phyloP scores from a whole-genome alignment of 92 coral and sea anemone genomes.

The Umimayanthus chanpuru region DNA sequence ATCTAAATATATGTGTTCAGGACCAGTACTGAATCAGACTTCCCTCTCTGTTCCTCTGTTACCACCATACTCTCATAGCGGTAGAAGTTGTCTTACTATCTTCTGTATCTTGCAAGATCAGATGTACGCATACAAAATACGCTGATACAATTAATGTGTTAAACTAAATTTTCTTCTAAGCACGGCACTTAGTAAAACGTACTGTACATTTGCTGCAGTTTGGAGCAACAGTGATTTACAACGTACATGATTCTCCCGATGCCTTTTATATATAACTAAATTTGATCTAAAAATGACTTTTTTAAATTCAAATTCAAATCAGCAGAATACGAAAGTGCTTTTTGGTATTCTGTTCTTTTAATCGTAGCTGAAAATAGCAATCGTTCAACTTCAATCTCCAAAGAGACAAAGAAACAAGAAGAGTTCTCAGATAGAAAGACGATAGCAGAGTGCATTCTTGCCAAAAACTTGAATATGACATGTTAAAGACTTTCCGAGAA shows the following conservation, averaged over 20 bases:
- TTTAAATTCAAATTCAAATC: no score
- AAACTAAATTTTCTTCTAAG: no score
- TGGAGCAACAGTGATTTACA: not conserved
- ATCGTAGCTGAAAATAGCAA: no score
- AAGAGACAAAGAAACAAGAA: not conserved
- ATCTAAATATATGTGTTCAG: not conserved
- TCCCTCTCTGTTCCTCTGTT: constrained; percentile 90
- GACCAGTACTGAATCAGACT: not conserved
- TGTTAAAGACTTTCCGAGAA: no score
- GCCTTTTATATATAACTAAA: no score
- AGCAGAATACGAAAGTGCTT: no score
- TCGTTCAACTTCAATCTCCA: not conserved
- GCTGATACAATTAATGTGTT: not conserved
- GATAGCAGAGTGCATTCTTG: no score
- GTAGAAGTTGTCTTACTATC: not conserved
- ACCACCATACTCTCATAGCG: not conserved
- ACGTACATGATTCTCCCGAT: no score
- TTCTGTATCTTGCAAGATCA: not conserved
- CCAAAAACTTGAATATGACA: no score
- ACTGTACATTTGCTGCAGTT: not conserved
- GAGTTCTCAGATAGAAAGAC: not conserved
- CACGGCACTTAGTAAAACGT: not conserved
- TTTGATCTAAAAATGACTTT: not conserved
- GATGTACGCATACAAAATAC: not conserved
- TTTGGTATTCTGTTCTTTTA: no score